phyloP scores from a whole-genome alignment of 2,113 vertebrate species.

The Rhegmatorhina hoffmannsi region DNA sequence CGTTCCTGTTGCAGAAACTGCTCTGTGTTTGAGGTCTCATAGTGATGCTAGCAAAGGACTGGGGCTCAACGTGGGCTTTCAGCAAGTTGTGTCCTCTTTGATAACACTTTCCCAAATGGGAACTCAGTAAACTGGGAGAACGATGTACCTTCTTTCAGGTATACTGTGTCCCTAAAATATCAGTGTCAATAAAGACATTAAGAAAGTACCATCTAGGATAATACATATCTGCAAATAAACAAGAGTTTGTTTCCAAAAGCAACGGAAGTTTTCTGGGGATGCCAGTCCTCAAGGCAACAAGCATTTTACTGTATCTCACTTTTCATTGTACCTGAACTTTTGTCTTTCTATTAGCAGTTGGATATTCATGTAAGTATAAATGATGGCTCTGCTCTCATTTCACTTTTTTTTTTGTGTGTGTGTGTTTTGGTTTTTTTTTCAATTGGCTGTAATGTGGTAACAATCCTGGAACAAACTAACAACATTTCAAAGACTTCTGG shows the following conservation, averaged over 20 bases:
- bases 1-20: background rate
- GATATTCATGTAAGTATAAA: background rate
- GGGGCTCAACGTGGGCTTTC: background rate
- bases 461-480: background rate
- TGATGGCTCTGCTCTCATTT: conserved; percentile 17
- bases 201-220: background rate
- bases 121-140: background rate
- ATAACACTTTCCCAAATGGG: background rate
- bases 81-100: fast-evolving
- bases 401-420: background rate
- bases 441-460: background rate
- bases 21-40: background rate
- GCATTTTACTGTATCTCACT: background rate
- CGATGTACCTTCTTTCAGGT: fast-evolving
- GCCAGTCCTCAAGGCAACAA: background rate
- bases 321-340: background rate
- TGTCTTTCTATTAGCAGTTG: background rate
- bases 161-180: background rate
- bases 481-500: background rate
- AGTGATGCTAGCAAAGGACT: background rate
- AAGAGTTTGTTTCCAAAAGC: background rate
- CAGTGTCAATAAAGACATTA: background rate
- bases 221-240: background rate
- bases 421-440: background rate
- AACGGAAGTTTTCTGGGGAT: background rate